A percentile compares a stretch with the other conserved stretches of the same genome.
These are phyloP conservation scores for Pterostichus madidus DNA, from an alignment of 2,888 invertebrate genomes.

Conservation along the genomic window DNA sequence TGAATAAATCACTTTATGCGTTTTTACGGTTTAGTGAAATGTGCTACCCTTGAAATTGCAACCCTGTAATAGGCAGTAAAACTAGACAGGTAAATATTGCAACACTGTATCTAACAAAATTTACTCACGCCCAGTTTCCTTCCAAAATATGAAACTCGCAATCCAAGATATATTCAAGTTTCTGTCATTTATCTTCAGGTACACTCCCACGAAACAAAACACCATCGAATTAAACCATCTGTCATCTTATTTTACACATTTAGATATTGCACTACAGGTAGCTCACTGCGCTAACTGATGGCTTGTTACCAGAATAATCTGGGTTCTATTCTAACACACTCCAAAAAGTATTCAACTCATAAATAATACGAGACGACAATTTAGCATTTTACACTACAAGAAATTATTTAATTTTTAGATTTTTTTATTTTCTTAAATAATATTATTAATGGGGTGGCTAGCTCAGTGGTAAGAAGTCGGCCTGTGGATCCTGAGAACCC, in stretches of 20 bases:
- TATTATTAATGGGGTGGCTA: no score
- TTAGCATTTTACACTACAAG: no score
- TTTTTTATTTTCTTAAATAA: no score
- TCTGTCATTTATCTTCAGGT: constrained; percentile 43
- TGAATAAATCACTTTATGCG: neutral
- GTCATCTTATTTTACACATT: constrained; percentile 16
- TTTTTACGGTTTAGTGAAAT: constrained; percentile 41
- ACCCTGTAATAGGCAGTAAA: constrained; percentile 48
- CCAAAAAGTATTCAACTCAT: no score
- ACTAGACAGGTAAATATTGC: constrained; percentile 53
- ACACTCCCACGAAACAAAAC: constrained; percentile 31
- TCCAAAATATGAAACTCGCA: constrained; percentile 39
- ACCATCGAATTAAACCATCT: constrained; percentile 20
- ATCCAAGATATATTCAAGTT: constrained; percentile 41
- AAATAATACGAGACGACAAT: no score
- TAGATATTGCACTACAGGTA: no score
- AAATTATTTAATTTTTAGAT: no score
- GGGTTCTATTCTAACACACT: no score
- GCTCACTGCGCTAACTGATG: no score
- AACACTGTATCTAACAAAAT: constrained; percentile 49
- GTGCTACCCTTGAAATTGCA: constrained; percentile 36
- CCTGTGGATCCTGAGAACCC: no score
- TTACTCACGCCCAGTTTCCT: constrained; percentile 27
- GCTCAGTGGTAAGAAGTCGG: no score
- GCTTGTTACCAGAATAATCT: no score